These are phyloP conservation scores for Chloebia gouldiae DNA, from an alignment of 2,113 vertebrate genomes.

Conservation along the genomic window DNA sequence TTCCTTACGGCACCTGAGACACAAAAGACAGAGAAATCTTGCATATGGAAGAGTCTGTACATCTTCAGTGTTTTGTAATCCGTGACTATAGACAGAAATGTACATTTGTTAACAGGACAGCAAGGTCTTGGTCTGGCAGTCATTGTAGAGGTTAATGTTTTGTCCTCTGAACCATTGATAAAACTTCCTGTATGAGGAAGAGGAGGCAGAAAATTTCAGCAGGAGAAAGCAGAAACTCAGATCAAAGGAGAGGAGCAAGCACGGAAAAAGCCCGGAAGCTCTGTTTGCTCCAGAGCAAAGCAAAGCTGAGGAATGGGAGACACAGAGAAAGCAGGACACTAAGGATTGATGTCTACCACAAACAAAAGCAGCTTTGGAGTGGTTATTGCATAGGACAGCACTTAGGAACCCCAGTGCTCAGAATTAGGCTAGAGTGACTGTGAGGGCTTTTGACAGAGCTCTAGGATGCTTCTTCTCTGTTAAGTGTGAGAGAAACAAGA, in stretches of 20 bases:
- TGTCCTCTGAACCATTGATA: neutral
- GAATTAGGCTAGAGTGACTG: neutral
- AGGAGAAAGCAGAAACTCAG: neutral
- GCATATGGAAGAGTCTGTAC: neutral
- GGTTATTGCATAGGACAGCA: neutral
- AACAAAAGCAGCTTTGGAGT: neutral
- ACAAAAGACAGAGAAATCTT: neutral
- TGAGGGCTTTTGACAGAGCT: neutral
- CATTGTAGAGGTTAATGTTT: neutral
- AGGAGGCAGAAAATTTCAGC: neutral
- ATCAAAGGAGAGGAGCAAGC: neutral
- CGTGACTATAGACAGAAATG: neutral
- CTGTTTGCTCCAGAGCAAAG: neutral
- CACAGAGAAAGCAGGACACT: neutral
- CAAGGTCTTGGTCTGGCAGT: neutral
- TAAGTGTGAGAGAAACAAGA: neutral
- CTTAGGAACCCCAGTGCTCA: neutral
- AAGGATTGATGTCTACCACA: neutral
- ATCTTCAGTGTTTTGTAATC: neutral
- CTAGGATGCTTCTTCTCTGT: neutral
- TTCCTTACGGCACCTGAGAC: neutral
- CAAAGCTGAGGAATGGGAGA: neutral
- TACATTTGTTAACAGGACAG: neutral
- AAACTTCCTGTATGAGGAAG: neutral
- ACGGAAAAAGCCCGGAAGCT: neutral